Base-by-base conservation (phyloP, 2,888 invertebrate genomes). In the Acleris sparsana region DNA sequence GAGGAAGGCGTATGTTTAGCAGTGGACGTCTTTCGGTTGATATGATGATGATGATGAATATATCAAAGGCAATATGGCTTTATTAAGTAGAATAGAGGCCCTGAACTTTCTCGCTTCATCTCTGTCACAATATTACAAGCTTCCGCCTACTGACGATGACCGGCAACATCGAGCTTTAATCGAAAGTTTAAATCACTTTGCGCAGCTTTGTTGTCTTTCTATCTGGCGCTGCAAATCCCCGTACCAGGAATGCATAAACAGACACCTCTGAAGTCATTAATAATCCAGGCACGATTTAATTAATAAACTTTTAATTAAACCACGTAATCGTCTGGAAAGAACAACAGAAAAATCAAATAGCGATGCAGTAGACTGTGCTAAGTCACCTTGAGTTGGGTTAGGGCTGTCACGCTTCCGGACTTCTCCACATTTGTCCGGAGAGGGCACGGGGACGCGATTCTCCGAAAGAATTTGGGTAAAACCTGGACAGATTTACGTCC, bases 131-230 rank as follows among this genome's bases (percentile, higher is more conserved):
- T 53, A 49, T 43, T 48, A 25, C 46, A 53, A 64, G 48, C 59
- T 64, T 64, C n/a, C 48, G 5, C 17, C 39, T 18, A 49, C 39
- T 29, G 55, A 13, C 20, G 53, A 49, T 65, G 55, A 61, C 60
- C 67, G 68, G 58, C 61, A 68, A 73, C 17, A 6, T 72, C 73
- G 74, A 73, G 73, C 72, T 79, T 77, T 74, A 76, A 65, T 68
- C 68, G 43, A 53, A 84, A 86, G 75, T 85, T 82, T 77, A 82
- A 82, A 83, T 80, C 80, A 79, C 78, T 84, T 79, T 73, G 73
- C 75, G 39, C 49, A 29, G 56, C 59, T 55, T 62, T 66, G 68
- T 66, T 66, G 66, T 66, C 66, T 62, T 66, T 66, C 62, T 49
- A 68, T 65, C 57, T 20, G 22, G 43, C 53, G 39, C 43, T 25